Percentiles rank a stretch among this genome's conserved stretches.
These are phyloP conservation scores for Sebastolobus altivelis DNA, from an alignment of 2,797 vertebrate genomes.

Conservation along the genomic window DNA sequence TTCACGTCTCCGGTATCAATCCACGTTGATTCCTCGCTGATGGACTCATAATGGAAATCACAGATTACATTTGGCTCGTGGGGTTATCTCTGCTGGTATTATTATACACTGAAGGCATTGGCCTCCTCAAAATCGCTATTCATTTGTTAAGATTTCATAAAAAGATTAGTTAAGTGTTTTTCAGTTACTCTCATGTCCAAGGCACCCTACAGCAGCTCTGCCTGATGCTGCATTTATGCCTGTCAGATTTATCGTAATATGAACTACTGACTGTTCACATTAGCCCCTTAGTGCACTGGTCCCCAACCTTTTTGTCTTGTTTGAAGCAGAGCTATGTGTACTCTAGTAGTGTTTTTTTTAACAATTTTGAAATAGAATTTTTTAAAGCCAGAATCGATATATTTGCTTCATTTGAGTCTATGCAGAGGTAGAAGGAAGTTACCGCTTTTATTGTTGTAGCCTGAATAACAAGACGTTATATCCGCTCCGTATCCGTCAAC, in stretches of 20 bases:
- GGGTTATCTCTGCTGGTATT: conserved; percentile 22
- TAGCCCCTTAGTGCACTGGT: no score
- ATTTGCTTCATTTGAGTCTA: no score
- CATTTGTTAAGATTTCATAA: conserved; percentile 32
- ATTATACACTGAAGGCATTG: not conserved
- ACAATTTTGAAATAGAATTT: no score
- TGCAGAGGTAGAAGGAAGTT: rapidly evolving
- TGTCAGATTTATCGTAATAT: not conserved
- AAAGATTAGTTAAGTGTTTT: conserved; percentile 4
- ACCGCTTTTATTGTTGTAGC: no score
- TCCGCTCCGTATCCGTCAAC: no score
- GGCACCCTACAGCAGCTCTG: not conserved
- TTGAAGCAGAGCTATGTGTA: conserved; percentile 1
- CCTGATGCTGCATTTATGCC: not conserved
- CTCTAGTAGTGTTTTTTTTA: no score
- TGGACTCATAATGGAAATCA: conserved; percentile 41
- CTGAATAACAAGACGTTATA: no score
- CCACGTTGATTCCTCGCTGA: conserved; percentile 33
- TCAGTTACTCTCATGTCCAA: no score
- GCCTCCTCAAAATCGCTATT: conserved; percentile 20
- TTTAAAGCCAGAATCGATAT: no score
- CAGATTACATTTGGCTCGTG: conserved; percentile 21
- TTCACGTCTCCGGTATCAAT: conserved; percentile 37
- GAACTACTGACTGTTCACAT: not conserved
- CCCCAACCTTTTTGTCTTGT: not conserved